Evolutionary conservation across 2,113 vertebrate species (phyloP).

Genomic region (Cyanoderma ruficeps): DNA sequence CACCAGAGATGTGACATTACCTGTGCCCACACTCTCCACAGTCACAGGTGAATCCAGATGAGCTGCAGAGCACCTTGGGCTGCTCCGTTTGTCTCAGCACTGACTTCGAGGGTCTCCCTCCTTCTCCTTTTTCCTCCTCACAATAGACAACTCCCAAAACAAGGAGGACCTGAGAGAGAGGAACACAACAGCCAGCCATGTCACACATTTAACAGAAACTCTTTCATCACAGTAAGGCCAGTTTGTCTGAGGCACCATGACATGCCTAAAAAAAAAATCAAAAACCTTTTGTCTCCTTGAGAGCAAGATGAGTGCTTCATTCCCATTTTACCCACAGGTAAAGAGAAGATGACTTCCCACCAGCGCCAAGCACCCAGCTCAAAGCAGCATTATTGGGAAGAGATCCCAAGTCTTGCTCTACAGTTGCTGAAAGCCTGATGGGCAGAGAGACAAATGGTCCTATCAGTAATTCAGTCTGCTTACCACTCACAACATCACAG

Average conservation of each 20-base stretch:
- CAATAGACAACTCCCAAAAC: not conserved
- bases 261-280: too few relatives aligned
- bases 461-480: not conserved
- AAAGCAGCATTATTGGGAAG: not conserved
- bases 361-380: not conserved
- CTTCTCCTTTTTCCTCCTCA: not conserved
- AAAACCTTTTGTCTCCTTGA: not conserved
- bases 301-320: not conserved
- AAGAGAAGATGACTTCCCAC: not conserved
- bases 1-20: not conserved
- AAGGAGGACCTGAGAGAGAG: not conserved
- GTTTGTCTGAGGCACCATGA: not conserved
- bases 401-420: not conserved
- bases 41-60: not conserved
- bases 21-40: fast-evolving
- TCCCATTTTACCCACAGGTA: not conserved
- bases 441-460: not conserved
- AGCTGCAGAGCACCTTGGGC: not conserved
- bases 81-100: not conserved
- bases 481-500: not conserved
- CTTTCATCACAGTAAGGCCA: not conserved
- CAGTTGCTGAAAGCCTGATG: not conserved
- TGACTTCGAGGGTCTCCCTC: not conserved
- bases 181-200: not conserved
- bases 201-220: not conserved